Evolutionary conservation across 1,140 invertebrate genomes (phyloP), one percentile per base, ranked within the genome.

Genomic region (Cotesia chilonis): DNA sequence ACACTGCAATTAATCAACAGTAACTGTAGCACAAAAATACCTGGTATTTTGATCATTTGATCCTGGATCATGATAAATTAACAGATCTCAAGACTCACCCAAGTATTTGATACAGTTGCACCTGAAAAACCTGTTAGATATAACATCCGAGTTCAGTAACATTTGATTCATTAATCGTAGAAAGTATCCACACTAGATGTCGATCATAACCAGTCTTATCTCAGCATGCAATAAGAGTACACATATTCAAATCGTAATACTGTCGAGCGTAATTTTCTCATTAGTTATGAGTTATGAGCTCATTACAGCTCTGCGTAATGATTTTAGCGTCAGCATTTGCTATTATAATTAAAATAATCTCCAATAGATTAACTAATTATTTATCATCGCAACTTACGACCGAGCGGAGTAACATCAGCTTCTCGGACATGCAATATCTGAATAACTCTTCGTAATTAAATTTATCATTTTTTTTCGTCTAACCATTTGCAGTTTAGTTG

Each of bases 41-140:
- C 28, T 28, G 28, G 28, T 28, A 28, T 28, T 28, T 28, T 28
- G 28, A 28, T 28, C 28, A 28, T 28, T 28, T 28, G 28, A 28
- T 28, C 3, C 28, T 28, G 2, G 28, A 28, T 28, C 3, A 28
- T 28, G 28, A 28, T 28, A 28, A 20, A 5, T 63, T 37, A 9
- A 36, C 37, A 37, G 12, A 10, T 65, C 9, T 65, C 63, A 61
- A 61, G 17, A 38, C 38, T 6, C 7, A 38, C 35, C 35, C 37
- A 47, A 65, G 17, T n/a, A 38, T 36, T 65, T 65, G 36, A 65
- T 47, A 65, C 41, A 36, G 63, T 65, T 36, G 14, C 63, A 65
- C 63, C 63, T 65, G 63, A 47, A 65, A 65, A 65, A 65, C 63
- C 37, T 4, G 63, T 65, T 36, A 37, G 63, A 65, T 65, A 65